Percentiles rank a stretch among this genome's conserved stretches.
These are phyloP conservation scores for Ptiloglossa arizonensis DNA, from an alignment of 1,140 invertebrate genomes.

Conservation along the genomic window DNA sequence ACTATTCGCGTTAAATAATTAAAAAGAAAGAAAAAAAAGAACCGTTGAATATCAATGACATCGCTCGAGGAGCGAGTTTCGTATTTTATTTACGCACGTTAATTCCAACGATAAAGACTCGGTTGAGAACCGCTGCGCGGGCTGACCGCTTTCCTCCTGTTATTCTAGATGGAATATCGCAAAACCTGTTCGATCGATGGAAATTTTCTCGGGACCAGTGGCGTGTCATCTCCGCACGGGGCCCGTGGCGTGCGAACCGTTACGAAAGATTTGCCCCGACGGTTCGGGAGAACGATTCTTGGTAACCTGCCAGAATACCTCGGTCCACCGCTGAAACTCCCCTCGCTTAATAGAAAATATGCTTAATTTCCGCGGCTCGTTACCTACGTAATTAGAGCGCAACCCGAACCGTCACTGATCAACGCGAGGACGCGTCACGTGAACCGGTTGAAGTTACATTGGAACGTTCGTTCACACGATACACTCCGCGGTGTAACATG, in stretches of 20 bases:
- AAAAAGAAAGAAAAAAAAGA: too few species aligned
- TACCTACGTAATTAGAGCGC: constrained; percentile 18
- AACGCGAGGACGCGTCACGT: not conserved
- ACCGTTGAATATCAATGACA: too few species aligned
- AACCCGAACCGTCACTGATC: not conserved
- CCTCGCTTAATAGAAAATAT: constrained; percentile 29
- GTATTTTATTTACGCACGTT: too few species aligned
- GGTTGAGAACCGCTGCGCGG: not conserved
- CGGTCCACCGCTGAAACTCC: constrained; percentile 10
- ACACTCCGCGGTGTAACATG: too few species aligned
- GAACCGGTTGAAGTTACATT: too few species aligned
- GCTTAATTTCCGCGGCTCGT: constrained; percentile 28
- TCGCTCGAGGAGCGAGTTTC: too few species aligned
- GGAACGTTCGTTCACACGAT: too few species aligned
- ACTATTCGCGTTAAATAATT: too few species aligned
- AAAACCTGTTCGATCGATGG: not conserved
- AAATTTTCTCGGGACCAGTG: not conserved
- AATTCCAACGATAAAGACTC: not conserved
- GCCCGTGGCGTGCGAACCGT: constrained; percentile 20
- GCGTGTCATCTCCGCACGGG: not conserved
- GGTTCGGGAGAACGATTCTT: constrained; percentile 22
- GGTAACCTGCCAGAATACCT: constrained; percentile 42
- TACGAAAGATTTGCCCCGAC: constrained; percentile 38
- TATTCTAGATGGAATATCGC: not conserved
- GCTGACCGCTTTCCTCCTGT: not conserved